Evolutionary conservation across 2,888 invertebrate species (phyloP).

Genomic region (Ariolimax columbianus): DNA sequence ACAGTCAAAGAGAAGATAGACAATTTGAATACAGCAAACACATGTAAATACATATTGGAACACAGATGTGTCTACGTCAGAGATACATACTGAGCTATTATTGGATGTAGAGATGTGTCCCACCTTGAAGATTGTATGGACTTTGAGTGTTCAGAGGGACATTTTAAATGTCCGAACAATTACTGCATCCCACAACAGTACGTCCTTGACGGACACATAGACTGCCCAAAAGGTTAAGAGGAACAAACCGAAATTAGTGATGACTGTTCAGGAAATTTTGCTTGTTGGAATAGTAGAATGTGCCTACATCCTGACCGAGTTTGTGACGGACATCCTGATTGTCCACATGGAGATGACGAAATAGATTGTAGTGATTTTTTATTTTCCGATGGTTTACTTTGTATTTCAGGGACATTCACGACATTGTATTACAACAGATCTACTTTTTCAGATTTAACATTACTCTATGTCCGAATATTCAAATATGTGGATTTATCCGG

Average conservation of each 20-base stretch:
- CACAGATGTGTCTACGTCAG: conserved; percentile 26
- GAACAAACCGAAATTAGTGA: not conserved
- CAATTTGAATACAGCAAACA: not conserved
- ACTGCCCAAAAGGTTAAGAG: not conserved
- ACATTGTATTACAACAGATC: not conserved
- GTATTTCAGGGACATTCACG: not conserved
- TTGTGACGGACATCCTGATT: conserved; percentile 1
- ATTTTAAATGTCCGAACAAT: conserved; percentile 5
- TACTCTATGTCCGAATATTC: too few species aligned
- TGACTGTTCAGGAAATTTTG: not conserved
- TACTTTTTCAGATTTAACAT: too few species aligned
- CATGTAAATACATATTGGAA: conserved; percentile 1
- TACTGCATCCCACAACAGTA: conserved; percentile 13
- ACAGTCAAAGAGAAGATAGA: conserved; percentile 9
- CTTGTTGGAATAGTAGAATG: not conserved
- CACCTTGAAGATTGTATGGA: conserved; percentile 12
- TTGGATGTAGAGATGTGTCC: conserved; percentile 13
- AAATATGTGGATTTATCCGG: too few species aligned
- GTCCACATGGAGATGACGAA: not conserved
- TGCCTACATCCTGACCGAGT: conserved; percentile 10
- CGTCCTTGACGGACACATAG: not conserved
- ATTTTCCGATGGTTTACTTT: not conserved
- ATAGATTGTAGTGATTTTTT: not conserved
- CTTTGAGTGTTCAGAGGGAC: conserved; percentile 21
- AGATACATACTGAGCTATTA: not conserved